Conservation (phyloP, 2,113 vertebrate genomes). For the Archocentrus centrarchus region DNA sequence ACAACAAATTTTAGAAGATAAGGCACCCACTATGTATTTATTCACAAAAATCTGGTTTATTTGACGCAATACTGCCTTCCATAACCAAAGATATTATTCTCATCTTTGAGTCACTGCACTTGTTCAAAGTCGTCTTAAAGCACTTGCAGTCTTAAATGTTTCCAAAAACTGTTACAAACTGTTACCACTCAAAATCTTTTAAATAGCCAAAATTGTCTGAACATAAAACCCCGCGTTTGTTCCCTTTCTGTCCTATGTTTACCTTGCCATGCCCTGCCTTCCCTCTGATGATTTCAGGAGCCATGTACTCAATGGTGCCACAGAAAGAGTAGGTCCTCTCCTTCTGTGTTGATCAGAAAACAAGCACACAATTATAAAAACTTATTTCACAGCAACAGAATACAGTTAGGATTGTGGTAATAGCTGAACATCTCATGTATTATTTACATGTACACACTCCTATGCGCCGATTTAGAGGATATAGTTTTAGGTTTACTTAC, state of each 20-base stretch:
- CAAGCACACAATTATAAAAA: not conserved
- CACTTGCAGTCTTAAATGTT: not conserved
- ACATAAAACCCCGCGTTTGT: not conserved
- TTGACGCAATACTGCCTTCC: not conserved
- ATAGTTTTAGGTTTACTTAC: constrained; percentile 63
- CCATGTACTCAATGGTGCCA: constrained; percentile 95
- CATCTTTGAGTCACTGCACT: not conserved
- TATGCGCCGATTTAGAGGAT: not conserved
- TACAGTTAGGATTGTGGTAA: not conserved
- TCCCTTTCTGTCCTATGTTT: constrained; percentile 11
- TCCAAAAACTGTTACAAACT: not conserved
- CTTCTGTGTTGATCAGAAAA: constrained; percentile 75
- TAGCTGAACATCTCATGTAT: not conserved
- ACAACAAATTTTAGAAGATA: not conserved
- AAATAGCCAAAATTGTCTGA: not conserved
- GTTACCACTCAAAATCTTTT: not conserved
- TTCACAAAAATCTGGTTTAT: not conserved
- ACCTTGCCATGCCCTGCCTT: constrained; percentile 92
- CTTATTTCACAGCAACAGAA: not conserved
- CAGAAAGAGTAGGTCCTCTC: constrained; percentile 94
- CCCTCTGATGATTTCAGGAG: constrained; percentile 91
- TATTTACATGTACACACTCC: not conserved
- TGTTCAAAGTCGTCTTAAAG: not conserved
- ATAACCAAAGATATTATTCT: not conserved
- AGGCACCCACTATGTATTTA: not conserved